Percentiles rank a stretch among this genome's conserved stretches.
Conservation (phyloP, 2,113 vertebrate genomes). For the Rallus limicola region DNA sequence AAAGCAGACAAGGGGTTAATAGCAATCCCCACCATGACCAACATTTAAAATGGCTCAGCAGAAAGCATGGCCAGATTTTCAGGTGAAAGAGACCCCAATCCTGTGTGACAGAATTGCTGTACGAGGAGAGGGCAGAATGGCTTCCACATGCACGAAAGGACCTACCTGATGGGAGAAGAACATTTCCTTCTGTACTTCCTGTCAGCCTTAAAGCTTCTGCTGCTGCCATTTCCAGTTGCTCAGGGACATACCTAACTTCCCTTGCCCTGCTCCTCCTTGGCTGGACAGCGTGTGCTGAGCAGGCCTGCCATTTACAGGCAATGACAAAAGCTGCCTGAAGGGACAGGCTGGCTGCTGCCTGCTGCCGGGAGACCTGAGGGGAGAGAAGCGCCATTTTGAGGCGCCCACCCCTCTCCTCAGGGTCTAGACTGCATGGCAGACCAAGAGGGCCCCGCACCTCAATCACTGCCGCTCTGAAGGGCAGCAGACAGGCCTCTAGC, state of each 20-base stretch:
- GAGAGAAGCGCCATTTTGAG: not conserved
- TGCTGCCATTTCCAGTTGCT: not conserved
- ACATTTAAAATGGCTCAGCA: not conserved
- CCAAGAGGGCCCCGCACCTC: fast-evolving
- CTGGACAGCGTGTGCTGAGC: not conserved
- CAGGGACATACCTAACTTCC: not conserved
- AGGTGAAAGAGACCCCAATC: not conserved
- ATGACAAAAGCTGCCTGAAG: fast-evolving
- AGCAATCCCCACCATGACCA: not conserved
- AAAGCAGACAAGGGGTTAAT: not conserved
- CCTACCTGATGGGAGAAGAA: not conserved
- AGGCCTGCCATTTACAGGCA: fast-evolving
- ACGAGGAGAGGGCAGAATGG: not conserved
- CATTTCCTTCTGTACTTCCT: not conserved
- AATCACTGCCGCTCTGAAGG: not conserved
- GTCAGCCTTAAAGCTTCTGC: not conserved
- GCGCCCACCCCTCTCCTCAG: not conserved
- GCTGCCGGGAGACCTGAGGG: not conserved
- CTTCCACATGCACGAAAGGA: fast-evolving
- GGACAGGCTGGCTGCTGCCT: fast-evolving
- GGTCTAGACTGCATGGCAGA: fast-evolving
- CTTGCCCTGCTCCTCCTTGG: too few relatives aligned
- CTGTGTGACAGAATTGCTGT: not conserved
- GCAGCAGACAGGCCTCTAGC: fast-evolving
- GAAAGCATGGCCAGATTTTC: not conserved